Evolutionary conservation across 1,140 invertebrate species (phyloP), one percentile per base, ranked within the genome.

Genomic region (Anastatus disparis): DNA sequence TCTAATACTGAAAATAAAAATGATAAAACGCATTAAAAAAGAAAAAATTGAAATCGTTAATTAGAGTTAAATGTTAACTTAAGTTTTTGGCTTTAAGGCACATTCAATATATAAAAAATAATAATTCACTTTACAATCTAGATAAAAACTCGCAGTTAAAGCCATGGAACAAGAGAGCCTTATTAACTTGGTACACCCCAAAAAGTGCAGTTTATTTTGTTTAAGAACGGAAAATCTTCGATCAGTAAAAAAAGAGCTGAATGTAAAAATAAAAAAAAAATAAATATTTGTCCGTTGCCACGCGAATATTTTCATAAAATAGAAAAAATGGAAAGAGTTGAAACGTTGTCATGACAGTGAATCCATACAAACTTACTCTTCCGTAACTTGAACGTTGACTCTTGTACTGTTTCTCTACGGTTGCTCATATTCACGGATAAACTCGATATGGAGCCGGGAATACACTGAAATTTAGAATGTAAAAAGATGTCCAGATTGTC

Each of bases 401-500:
- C 75, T n/a, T 72, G 77, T 76, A 80, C 77, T 82, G 78, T 80
- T 72, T 79, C 78, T 81, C 73, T 81, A 81, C 77, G 75, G 75
- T 78, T 80, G 76, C 73, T 72, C 75, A 78, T 76, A 76, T 81
- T 83, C 81, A 83, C 80, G 79, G 81, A 80, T 80, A 83, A 79
- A 80, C 79, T 82, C 81, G 80, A 79, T 81, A 83, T 75, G 80
- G 75, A 77, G 75, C 80, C 78, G 80, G 79, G 77, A 69, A 75
- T 77, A 78, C 79, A 77, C 81, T 83, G 81, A 82, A 83, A 83
- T 79, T 79, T 82, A 83, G 79, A 83, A 82, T 78, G 78, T 76
- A 79, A 76, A 78, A 75, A 74, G 77, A 80, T 78, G 73, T 80
- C 78, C 77, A 78, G 77, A 67, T 73, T 63, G 59, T 42, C 68